phyloP scores from a whole-genome alignment of 2,888 invertebrate species.

The Dioctria linearis region DNA sequence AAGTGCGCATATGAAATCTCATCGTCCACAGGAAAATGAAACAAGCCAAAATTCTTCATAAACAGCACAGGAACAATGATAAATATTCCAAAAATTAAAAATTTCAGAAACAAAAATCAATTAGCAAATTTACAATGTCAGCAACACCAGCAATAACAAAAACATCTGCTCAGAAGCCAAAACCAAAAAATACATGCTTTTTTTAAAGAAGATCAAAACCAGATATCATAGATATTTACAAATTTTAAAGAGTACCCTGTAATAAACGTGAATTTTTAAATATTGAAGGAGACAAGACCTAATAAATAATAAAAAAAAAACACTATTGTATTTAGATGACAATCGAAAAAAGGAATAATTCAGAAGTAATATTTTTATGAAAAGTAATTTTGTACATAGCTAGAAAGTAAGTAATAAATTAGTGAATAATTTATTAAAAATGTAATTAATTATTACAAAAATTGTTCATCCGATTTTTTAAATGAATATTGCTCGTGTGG shows the following conservation, averaged over 20 bases:
- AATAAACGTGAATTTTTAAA: slow-evolving; percentile 21
- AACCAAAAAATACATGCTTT: background rate
- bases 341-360: slow-evolving; percentile 55
- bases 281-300: slow-evolving; percentile 35
- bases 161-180: background rate
- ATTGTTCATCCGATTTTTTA: slow-evolving; percentile 45
- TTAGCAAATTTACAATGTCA: background rate
- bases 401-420: slow-evolving; percentile 24
- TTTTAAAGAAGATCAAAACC: slow-evolving; percentile 31
- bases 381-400: slow-evolving; percentile 43
- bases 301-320: slow-evolving; percentile 47
- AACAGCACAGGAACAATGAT: slow-evolving; percentile 6
- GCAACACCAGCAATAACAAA: background rate
- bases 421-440: slow-evolving; percentile 2
- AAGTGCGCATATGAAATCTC: slow-evolving; percentile 99
- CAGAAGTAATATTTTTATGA: slow-evolving; percentile 53
- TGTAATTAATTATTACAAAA: slow-evolving; percentile 30
- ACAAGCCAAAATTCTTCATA: slow-evolving; percentile 62
- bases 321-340: slow-evolving; percentile 58
- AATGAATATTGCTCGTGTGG: slow-evolving; percentile 45
- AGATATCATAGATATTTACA: slow-evolving; percentile 24
- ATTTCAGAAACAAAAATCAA: background rate
- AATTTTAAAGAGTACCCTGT: slow-evolving; percentile 19
- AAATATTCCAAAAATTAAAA: slow-evolving; percentile 6
- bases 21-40: slow-evolving; percentile 91